Base-by-base conservation (phyloP, 2,888 invertebrate species). In the Campaea margaritaria region DNA sequence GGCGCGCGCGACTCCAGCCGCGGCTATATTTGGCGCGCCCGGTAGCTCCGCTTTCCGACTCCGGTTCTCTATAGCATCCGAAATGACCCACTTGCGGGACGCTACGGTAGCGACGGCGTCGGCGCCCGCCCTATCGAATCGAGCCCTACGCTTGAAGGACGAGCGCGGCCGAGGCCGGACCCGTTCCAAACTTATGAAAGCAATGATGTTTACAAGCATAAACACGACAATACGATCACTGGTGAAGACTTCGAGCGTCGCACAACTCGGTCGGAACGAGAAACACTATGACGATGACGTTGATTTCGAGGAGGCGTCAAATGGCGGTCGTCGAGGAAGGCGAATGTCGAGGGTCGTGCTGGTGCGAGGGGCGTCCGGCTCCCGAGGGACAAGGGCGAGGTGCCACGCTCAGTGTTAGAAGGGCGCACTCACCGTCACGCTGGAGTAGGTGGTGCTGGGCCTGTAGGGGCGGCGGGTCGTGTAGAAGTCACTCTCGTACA, bases 401-500 rank as follows among this genome's bases (percentile, higher is more conserved):
- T 83, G 82, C 73, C 81, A 82, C 83, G 79, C 81, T 81, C 82
- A 73, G 64, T 64, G 85, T 85, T 82, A 83, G 81, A 79, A 48
- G 76, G 78, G 81, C 70, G 67, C 58, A 89, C 89, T 89, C 70
- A 86, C 90, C 94, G 96, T 95, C 93, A 97, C 96, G 96, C 97
- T 96, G 87, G 66, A 64, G 64, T 96, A 94, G 86, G 95, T 95
- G 93, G 96, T 96, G 82, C 95, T 95, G 68, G 94, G 95, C 91
- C 96, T 93, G 89, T 95, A 94, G 72, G 96, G 96, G 93, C 97
- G 95, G 93, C 97, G 96, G 90, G 96, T 96, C 82, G 97, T 97
- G 93, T 96, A 96, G 93, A 96, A 97, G 93, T 97, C 97, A 94
- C 96, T 96, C 94, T 97, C 96, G 96, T 97, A 97, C 93, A 97